A percentile compares a stretch with the other conserved stretches of the same genome.
Evolutionary conservation across 1,140 invertebrate species (phyloP).

Genomic region (Ips typographus): DNA sequence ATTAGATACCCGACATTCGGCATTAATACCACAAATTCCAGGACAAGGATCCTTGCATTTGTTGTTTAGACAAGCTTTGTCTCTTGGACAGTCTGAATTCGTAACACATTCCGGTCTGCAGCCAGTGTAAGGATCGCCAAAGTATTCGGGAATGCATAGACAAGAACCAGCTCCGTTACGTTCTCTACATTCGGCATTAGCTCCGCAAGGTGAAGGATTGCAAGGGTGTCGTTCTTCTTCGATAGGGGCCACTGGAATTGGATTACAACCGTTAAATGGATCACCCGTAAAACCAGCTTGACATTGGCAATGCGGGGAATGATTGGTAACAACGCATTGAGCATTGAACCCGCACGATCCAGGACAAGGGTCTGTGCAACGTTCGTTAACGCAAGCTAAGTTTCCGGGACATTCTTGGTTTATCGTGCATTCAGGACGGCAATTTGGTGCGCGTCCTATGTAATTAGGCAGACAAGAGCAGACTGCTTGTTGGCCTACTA

Average conservation of each 20-base stretch:
- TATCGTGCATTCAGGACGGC: constrained; percentile 75
- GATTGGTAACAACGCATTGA: constrained; percentile 69
- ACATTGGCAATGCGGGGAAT: constrained; percentile 75
- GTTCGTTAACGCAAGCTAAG: constrained; percentile 72
- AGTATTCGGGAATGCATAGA: constrained; percentile 68
- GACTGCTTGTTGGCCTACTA: constrained; percentile 66
- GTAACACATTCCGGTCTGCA: constrained; percentile 72
- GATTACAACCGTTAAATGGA: constrained; percentile 68
- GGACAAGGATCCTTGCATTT: constrained; percentile 71
- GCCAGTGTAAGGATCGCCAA: constrained; percentile 70
- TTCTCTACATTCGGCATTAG: constrained; percentile 70
- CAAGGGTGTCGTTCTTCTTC: constrained; percentile 56
- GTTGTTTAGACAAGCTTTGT: constrained; percentile 67
- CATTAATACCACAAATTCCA: constrained; percentile 72
- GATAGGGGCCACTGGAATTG: constrained; percentile 31
- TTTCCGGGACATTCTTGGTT: constrained; percentile 74
- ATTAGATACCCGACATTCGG: constrained; percentile 75
- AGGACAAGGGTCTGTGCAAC: constrained; percentile 75
- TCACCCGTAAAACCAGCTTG: constrained; percentile 71
- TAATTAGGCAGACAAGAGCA: constrained; percentile 74
- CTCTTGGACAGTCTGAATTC: constrained; percentile 68
- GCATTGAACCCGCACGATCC: constrained; percentile 74
- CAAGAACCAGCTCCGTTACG: constrained; percentile 68
- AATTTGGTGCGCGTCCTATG: constrained; percentile 73
- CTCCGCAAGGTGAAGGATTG: constrained; percentile 68